Evolutionary conservation across 1,140 invertebrate genomes (phyloP), one percentile per base, ranked within the genome.

Genomic region (Nephila pilipes): DNA sequence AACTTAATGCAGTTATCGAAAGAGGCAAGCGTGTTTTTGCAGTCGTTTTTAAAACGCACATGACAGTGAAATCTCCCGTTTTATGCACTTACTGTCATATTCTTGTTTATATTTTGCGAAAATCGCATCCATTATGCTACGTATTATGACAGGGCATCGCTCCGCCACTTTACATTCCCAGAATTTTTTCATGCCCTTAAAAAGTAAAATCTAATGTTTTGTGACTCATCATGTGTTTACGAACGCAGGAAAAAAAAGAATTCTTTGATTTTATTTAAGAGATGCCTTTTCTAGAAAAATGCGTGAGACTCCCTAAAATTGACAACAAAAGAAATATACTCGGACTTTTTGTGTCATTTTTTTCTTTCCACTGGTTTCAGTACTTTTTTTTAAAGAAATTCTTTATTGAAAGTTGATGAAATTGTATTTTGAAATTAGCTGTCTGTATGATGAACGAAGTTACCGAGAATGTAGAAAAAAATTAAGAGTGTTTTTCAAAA

Each of bases 51-150:
- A 85, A 93, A 87, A 54, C 85, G n/a, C 55, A 87, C 79, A 46
- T 93, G 91, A 93, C 91, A 87, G 91, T 87, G 85, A 93, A 93
- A 93, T 93, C 91, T 93, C 65, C 65, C 79, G 83, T 79, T 93
- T 93, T 93, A 93, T 63, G 85, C 85, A 79, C 38, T 93, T 93
- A 87, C 46, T 93, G 91, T 93, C 91, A 93, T 83, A 87, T 93
- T 93, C 65, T 93, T 87, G 85, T 87, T 93, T 93, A 87, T 93
- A 38, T 85, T 85, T 25, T 69, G 36, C 14, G 63, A 55, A 87
- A 91, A 87, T 93, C 63, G 81, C 63, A 93, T 93, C 60, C 18
- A 93, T 93, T 93, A 93, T 93, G 91, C 91, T 29, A 10, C 12
- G 69, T 58, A 93, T 93, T 87, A 87, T 93, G 91, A 93, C 91